phyloP scores from a whole-genome alignment of 2,113 vertebrate genomes.

The Ophthalmolycus amberensis region DNA sequence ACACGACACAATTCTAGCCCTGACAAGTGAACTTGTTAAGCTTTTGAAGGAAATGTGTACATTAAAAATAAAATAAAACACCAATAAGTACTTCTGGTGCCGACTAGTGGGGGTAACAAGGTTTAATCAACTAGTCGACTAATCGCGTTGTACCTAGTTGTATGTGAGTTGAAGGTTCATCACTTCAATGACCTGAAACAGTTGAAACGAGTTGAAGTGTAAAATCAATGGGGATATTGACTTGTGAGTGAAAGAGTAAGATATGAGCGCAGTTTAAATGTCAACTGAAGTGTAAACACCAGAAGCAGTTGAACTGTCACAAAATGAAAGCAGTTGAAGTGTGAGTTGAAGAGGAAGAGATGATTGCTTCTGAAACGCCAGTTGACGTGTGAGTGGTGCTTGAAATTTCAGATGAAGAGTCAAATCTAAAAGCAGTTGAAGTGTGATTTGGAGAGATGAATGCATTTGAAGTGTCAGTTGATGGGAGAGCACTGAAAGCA shows the following conservation, averaged over 20 bases:
- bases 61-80: neutral
- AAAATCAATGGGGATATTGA: neutral
- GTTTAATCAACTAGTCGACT: neutral
- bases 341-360: no score
- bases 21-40: neutral
- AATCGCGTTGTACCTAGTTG: neutral
- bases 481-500: neutral
- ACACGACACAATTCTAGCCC: neutral
- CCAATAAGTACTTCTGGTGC: no score
- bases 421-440: neutral
- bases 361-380: no score
- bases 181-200: neutral
- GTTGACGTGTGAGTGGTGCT: no score
- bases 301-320: no score
- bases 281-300: no score
- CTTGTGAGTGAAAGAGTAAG: neutral
- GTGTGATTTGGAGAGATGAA: neutral
- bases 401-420: neutral
- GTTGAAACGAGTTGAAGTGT: neutral
- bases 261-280: no score
- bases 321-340: no score
- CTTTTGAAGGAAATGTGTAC: neutral
- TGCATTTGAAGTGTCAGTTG: neutral
- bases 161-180: neutral
- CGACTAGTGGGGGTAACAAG: no score